Conservation (phyloP, 1,140 invertebrate genomes). For the Drosophila seguyi region DNA sequence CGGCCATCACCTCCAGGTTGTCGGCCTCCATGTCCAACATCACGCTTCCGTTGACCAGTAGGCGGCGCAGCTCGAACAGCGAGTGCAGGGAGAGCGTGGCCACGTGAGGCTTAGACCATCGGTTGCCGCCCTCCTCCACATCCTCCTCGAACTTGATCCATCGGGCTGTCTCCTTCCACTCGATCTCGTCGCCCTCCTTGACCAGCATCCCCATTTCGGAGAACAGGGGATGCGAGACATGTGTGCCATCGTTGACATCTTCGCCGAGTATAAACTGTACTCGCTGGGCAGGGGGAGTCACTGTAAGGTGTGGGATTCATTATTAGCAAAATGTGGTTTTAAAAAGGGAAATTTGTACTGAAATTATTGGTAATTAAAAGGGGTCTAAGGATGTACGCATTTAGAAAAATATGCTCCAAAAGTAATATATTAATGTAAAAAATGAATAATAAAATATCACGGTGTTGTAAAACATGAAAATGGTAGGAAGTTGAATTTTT, state of each 20-base stretch:
- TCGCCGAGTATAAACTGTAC: slow-evolving; percentile 98
- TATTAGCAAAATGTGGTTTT: neutral
- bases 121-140: slow-evolving; percentile 96
- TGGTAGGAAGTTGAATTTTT: no score
- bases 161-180: slow-evolving; percentile 98
- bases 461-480: no score
- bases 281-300: slow-evolving; percentile 94
- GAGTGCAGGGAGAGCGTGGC: slow-evolving; percentile 96
- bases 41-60: slow-evolving; percentile 95
- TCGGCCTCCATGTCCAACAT: slow-evolving; percentile 96
- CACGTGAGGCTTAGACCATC: slow-evolving; percentile 98
- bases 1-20: slow-evolving; percentile 94
- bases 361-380: neutral
- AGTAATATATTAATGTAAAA: no score
- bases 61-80: slow-evolving; percentile 94
- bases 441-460: no score
- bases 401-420: no score
- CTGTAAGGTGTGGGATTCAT: slow-evolving; percentile 85
- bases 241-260: slow-evolving; percentile 93
- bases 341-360: rapidly evolving
- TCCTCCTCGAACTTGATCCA: slow-evolving; percentile 99
- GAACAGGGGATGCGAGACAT: slow-evolving; percentile 95
- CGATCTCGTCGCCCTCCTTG: slow-evolving; percentile 93
- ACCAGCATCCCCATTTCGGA: slow-evolving; percentile 98
- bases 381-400: no score